Evolutionary conservation across 2,113 vertebrate species (phyloP), one percentile per base, ranked within the genome.

Genomic region (Tapirus terrestris): DNA sequence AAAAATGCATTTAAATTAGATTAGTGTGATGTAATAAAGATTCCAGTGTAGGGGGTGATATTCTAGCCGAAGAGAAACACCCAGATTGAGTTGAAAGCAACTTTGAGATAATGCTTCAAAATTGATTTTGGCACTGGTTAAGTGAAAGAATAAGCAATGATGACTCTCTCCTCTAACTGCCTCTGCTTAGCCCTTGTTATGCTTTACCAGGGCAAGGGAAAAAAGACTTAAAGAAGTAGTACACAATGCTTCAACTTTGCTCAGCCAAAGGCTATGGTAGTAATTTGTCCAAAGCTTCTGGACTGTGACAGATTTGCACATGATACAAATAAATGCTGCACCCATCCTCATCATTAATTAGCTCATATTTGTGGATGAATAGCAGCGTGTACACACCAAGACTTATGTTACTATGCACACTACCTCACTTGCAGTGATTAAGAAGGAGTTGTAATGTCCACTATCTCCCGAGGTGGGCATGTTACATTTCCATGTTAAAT

Each of bases 1-100:
- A 99, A 99, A 99, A 99, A 99, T 98, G 98, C 99, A 99, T 99
- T 99, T 99, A 99, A 98, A 99, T 99, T 99, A 99, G 98, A 99
- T 99, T 99, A 99, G 99, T 98, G 99, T 99, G 99, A 99, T 99
- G 99, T 99, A 99, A 99, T 99, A 99, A 99, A 97, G 97, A 99
- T 98, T 98, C 94, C 96, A 98, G 98, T 98, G 98, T 97, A 98
- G 51, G 87, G 97, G 97, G 96, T 98, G 97, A 98, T 99, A 98
- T 97, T 98, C 98, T 96, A 98, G 98, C 98, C 97, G 97, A 98
- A 98, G 98, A 98, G 98, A 98, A 98, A 98, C 98, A 98, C 98
- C 98, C 98, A 3, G 95, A 98, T 94, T 0, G 4, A 98, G 97
- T 96, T 98, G 99, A 98, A 98, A 98, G 98, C 91, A 98, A 98